phyloP scores from a whole-genome alignment of 1,140 invertebrate genomes.

The Drosophila arawakana region DNA sequence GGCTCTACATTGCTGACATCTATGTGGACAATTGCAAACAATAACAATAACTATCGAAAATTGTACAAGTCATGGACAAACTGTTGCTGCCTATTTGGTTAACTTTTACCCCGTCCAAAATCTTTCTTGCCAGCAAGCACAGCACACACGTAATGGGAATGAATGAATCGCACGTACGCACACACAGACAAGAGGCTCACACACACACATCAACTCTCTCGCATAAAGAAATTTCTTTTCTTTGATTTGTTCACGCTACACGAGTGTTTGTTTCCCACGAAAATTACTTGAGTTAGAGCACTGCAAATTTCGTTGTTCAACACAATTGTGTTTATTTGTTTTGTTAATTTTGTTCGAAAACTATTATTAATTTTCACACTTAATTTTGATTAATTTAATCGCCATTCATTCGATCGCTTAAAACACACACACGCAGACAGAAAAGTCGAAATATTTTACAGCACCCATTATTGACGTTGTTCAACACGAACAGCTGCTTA shows the following conservation, averaged over 20 bases:
- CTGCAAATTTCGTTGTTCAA: conserved; percentile 28
- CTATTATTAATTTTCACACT: conserved; percentile 10
- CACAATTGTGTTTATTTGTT: neutral
- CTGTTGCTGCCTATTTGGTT: conserved; percentile 50
- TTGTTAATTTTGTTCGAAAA: conserved; percentile 4
- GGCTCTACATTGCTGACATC: conserved; percentile 67
- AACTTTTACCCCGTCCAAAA: conserved; percentile 47
- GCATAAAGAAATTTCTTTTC: conserved; percentile 47
- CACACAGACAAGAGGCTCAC: conserved; percentile 55
- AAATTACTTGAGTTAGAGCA: conserved; percentile 16
- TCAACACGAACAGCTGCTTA: too few relatives aligned
- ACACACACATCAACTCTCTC: conserved; percentile 34
- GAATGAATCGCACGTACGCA: conserved; percentile 66
- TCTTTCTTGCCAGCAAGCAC: conserved; percentile 48
- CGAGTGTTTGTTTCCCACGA: conserved; percentile 14
- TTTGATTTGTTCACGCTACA: conserved; percentile 21
- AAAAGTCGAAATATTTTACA: too few relatives aligned
- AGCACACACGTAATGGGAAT: conserved; percentile 72
- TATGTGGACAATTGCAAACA: conserved; percentile 60
- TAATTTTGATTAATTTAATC: conserved; percentile 42
- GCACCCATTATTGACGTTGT: too few relatives aligned
- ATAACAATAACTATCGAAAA: conserved; percentile 45
- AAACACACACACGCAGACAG: neutral
- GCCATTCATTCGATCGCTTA: conserved; percentile 44
- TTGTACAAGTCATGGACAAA: conserved; percentile 50